Percentiles rank a stretch among this genome's conserved stretches.
Evolutionary conservation across 2,797 vertebrate genomes (phyloP).

Genomic region (Silurus aristotelis): DNA sequence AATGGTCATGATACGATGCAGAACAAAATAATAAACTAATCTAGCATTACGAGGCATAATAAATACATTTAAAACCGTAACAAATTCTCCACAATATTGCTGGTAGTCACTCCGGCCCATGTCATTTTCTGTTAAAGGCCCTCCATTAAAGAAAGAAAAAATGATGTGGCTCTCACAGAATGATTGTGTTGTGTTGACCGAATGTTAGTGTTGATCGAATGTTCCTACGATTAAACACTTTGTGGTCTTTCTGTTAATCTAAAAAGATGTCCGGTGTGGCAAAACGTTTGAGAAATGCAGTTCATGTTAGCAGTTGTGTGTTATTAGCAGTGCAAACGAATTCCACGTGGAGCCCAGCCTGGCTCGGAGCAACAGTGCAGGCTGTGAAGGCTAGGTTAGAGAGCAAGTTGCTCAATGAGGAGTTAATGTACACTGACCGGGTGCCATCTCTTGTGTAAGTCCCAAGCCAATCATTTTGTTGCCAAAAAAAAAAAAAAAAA

Average conservation of each 20-base stretch:
- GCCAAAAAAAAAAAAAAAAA: slow-evolving; percentile 31
- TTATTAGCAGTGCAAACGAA: background rate
- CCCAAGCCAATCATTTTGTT: slow-evolving; percentile 32
- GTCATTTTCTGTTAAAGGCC: no score
- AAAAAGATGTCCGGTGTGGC: background rate
- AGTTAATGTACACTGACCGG: slow-evolving; percentile 23
- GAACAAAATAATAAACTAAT: no score
- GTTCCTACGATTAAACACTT: no score
- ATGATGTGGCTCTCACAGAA: no score
- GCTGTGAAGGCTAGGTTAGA: slow-evolving; percentile 22
- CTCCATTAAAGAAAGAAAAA: no score
- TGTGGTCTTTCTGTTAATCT: background rate
- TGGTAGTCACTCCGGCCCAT: no score
- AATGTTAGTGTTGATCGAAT: no score
- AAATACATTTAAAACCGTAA: no score
- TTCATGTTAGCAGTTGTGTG: background rate
- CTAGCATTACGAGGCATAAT: no score
- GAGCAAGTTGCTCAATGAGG: slow-evolving; percentile 36
- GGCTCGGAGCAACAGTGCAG: background rate
- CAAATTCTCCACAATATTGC: no score
- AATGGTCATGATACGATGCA: no score
- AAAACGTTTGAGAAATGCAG: background rate
- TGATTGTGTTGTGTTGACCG: no score
- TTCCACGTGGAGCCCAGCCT: background rate
- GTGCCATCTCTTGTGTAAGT: slow-evolving; percentile 46